phyloP scores from a whole-genome alignment of 1,140 invertebrate genomes.

The Wiebesia pumilae region DNA sequence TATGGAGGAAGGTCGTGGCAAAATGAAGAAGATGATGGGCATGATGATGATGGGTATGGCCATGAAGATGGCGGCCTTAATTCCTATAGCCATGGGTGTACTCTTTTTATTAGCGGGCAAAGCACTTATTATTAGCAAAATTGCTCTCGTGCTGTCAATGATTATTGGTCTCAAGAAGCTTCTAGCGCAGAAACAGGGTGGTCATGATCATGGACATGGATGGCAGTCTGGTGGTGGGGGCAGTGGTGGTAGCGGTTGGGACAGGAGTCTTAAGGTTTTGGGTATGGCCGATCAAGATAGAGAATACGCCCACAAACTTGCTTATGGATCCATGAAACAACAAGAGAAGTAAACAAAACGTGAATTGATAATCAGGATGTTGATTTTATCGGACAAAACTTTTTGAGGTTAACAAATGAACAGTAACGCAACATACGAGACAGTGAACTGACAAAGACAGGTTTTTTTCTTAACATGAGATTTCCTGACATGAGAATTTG shows the following conservation, averaged over 20 bases:
- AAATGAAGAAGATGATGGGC: constrained; percentile 89
- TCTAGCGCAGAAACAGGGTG: constrained; percentile 79
- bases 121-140: constrained; percentile 85
- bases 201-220: constrained; percentile 67
- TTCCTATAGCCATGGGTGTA: constrained; percentile 83
- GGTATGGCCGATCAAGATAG: constrained; percentile 63
- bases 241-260: constrained; percentile 77
- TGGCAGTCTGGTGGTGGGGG: constrained; percentile 75
- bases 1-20: constrained; percentile 85
- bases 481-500: background rate
- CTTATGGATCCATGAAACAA: constrained; percentile 72
- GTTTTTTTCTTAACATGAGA: background rate
- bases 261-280: constrained; percentile 70
- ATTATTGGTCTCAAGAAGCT: constrained; percentile 88
- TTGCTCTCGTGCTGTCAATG: constrained; percentile 83
- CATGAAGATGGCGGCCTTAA: constrained; percentile 84
- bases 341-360: background rate
- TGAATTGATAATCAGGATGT: background rate
- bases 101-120: constrained; percentile 85
- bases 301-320: constrained; percentile 79
- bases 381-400: background rate
- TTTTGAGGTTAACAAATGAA: background rate
- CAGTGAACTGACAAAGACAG: constrained; percentile 7
- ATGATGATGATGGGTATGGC: constrained; percentile 88
- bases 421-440: constrained; percentile 36